Evolutionary conservation across 2,113 vertebrate species (phyloP).

Genomic region (Macaca nemestrina): DNA sequence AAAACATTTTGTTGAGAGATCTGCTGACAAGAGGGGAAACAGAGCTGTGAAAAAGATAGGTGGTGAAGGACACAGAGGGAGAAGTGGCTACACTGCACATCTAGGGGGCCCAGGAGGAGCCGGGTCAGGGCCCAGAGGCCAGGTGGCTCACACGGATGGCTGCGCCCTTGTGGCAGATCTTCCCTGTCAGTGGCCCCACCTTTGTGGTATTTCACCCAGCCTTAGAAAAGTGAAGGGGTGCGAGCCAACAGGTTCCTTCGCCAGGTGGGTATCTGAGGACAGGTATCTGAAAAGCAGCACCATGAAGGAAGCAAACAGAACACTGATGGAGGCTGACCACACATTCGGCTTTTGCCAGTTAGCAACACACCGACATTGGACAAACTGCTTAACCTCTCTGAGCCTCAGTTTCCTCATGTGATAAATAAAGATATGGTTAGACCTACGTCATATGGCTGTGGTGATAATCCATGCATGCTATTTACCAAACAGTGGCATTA

Average conservation of each 20-base stretch:
- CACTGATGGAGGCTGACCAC: not conserved
- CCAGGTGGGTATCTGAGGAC: rapidly evolving
- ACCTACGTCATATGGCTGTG: not conserved
- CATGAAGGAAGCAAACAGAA: not conserved
- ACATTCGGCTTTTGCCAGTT: not conserved
- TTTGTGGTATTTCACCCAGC: not conserved
- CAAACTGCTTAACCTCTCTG: not conserved
- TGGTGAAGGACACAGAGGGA: slow-evolving; percentile 1
- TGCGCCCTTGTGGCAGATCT: rapidly evolving
- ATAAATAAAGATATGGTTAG: not conserved
- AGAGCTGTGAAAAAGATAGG: slow-evolving; percentile 80
- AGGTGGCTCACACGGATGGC: rapidly evolving
- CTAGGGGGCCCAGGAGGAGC: not conserved
- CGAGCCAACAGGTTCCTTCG: rapidly evolving
- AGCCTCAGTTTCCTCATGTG: not conserved
- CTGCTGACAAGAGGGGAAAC: slow-evolving; percentile 83
- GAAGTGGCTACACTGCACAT: not conserved
- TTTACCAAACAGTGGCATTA: not conserved
- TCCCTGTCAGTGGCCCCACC: rapidly evolving
- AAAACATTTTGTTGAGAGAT: slow-evolving; percentile 78
- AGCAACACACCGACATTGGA: too few species aligned
- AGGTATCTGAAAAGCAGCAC: not conserved
- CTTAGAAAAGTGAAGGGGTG: not conserved
- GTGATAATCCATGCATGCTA: rapidly evolving
- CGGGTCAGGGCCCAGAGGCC: not conserved